Conservation (phyloP, 53 echinoderm and acorn worm genomes). For the Paracentrotus lividus region DNA sequence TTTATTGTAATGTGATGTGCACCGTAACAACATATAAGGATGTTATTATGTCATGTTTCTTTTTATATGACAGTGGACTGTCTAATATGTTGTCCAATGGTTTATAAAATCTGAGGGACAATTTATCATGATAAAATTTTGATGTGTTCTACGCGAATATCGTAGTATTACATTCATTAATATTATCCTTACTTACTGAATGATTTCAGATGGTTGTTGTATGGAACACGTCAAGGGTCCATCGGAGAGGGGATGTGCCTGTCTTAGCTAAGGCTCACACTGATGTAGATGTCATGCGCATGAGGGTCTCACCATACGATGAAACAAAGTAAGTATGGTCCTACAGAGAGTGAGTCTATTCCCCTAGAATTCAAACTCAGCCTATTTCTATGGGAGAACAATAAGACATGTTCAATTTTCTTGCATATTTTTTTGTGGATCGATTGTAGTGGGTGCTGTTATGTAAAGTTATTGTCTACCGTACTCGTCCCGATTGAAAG, state of each 20-base stretch:
- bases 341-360: not conserved
- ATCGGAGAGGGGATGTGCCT: conserved; percentile 85
- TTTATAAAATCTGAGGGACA: too few relatives aligned
- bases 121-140: too few relatives aligned
- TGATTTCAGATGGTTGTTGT: conserved; percentile 90
- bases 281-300: conserved; percentile 89
- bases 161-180: too few relatives aligned
- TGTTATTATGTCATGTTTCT: too few relatives aligned
- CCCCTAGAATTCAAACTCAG: not conserved
- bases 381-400: not conserved
- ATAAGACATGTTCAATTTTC: not conserved
- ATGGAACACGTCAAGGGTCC: conserved; percentile 90
- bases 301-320: conserved; percentile 92
- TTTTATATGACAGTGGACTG: too few relatives aligned
- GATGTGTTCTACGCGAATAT: too few relatives aligned
- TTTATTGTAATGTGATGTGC: too few relatives aligned
- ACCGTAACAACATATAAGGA: too few relatives aligned
- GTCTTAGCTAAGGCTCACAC: conserved; percentile 96
- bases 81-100: too few relatives aligned
- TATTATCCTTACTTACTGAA: not conserved
- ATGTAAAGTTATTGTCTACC: too few relatives aligned
- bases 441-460: not conserved
- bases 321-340: conserved; percentile 82
- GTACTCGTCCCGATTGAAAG: too few relatives aligned
- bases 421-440: not conserved